Evolutionary conservation across 2,113 vertebrate genomes (phyloP).

Genomic region (Prionailurus bengalensis): DNA sequence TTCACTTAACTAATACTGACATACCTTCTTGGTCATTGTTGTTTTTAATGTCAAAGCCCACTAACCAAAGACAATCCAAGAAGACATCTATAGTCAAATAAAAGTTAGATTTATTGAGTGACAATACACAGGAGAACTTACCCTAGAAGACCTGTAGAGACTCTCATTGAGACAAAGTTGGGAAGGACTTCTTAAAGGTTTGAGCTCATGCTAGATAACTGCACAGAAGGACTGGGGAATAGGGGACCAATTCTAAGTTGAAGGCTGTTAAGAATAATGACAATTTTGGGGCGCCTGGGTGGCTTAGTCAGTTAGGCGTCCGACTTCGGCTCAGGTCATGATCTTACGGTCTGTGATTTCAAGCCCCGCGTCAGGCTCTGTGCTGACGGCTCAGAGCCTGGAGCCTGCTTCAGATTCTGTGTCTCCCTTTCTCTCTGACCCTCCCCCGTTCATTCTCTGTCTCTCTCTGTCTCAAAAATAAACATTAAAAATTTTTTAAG

Average conservation of each 20-base stretch:
- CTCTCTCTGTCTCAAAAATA: no score
- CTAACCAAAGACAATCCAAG: not conserved
- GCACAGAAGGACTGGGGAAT: not conserved
- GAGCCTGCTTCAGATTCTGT: no score
- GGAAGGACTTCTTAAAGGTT: not conserved
- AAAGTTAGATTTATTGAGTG: not conserved
- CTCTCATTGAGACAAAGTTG: not conserved
- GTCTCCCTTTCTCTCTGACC: no score
- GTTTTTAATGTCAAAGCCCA: not conserved
- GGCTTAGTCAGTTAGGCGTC: no score
- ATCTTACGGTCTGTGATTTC: no score
- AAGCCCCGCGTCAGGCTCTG: no score
- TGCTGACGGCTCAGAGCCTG: no score
- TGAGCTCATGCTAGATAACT: not conserved
- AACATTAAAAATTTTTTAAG: no score
- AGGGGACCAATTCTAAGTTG: not conserved
- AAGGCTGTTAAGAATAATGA: not conserved
- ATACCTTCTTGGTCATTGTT: not conserved
- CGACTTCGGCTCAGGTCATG: no score
- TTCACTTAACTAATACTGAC: not conserved
- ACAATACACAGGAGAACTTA: not conserved
- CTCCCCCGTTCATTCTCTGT: no score
- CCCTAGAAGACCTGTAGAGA: not conserved
- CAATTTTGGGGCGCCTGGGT: not conserved
- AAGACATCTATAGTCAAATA: not conserved